phyloP scores from a whole-genome alignment of 2,113 vertebrate genomes.

The Chloropsis cyanopogon region DNA sequence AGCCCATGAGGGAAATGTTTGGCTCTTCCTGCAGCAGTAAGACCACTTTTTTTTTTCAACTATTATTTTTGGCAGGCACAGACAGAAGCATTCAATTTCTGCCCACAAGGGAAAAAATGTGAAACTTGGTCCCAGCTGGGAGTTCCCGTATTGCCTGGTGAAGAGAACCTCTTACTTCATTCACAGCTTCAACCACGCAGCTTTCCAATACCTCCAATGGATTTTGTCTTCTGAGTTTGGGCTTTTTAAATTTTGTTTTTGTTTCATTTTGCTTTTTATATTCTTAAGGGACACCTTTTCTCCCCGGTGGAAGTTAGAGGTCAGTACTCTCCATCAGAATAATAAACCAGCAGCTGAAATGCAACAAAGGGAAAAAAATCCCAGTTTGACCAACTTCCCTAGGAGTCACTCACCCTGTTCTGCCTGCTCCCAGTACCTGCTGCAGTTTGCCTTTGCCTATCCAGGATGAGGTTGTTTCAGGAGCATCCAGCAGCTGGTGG shows the following conservation, averaged over 20 bases:
- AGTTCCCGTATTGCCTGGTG: background rate
- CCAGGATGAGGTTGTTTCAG: background rate
- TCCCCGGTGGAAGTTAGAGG: background rate
- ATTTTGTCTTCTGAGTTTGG: background rate
- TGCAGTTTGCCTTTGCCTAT: background rate
- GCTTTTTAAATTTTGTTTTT: rapidly evolving
- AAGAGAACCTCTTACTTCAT: background rate
- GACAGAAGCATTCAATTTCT: slow-evolving; percentile 6
- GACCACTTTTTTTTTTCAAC: background rate
- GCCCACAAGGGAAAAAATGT: background rate
- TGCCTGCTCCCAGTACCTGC: background rate
- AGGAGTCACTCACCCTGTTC: background rate
- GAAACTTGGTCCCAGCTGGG: slow-evolving; percentile 14
- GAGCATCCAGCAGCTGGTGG: background rate
- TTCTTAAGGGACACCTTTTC: background rate
- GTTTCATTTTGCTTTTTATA: background rate
- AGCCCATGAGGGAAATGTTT: slow-evolving; percentile 5
- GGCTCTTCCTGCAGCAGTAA: slow-evolving; percentile 24
- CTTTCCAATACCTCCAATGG: background rate
- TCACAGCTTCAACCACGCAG: background rate
- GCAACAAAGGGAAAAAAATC: background rate
- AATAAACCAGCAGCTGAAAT: background rate
- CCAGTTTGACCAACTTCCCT: background rate
- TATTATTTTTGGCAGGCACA: slow-evolving; percentile 38
- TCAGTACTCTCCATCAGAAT: background rate